Evolutionary conservation across 2,797 vertebrate species (phyloP).

Genomic region (Sebastes paucispinis): DNA sequence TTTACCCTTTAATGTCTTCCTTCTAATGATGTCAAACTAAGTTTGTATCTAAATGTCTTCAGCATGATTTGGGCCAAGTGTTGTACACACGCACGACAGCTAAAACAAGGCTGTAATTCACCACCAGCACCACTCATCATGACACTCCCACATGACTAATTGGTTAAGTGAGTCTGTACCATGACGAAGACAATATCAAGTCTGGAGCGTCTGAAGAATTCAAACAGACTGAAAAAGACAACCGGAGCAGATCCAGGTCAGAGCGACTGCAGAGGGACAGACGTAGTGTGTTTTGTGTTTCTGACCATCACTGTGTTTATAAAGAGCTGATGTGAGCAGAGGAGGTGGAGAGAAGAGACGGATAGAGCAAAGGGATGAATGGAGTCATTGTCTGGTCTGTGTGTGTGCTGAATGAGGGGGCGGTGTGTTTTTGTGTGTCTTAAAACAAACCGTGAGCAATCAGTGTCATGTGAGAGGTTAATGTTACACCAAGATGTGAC

Average conservation of each 20-base stretch:
- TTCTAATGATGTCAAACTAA: background rate
- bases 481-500: constrained; percentile 21
- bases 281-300: constrained; percentile 14
- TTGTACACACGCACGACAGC: background rate
- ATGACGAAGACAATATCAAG: background rate
- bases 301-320: constrained; percentile 40
- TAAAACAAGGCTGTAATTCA: constrained; percentile 11
- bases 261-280: background rate
- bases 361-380: constrained; percentile 47
- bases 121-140: background rate
- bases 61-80: background rate
- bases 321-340: constrained; percentile 26
- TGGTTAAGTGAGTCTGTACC: background rate
- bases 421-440: constrained; percentile 6
- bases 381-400: constrained; percentile 49
- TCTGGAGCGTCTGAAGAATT: background rate
- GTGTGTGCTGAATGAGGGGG: background rate
- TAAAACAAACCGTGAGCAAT: constrained; percentile 57
- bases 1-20: background rate
- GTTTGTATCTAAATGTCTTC: background rate
- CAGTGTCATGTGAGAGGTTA: constrained; percentile 47
- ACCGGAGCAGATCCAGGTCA: constrained; percentile 16
- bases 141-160: constrained; percentile 52
- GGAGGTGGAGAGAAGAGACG: background rate
- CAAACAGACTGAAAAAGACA: background rate